Base-by-base conservation (phyloP, 2,888 invertebrate genomes). In the Cremastobaeus sp. region DNA sequence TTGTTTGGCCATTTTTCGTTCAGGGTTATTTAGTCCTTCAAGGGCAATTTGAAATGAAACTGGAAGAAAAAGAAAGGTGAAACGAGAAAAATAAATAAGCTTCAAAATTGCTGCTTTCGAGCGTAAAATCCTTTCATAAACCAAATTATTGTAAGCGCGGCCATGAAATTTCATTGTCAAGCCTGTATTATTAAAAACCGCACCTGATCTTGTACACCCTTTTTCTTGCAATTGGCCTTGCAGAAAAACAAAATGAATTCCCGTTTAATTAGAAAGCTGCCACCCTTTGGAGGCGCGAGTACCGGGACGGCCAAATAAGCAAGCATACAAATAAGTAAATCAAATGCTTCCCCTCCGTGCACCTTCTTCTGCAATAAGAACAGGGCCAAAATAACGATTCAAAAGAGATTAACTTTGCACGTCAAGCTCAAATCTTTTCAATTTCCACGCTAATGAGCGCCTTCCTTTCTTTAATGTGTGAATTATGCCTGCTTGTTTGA, bases 1-100 rank as follows among this genome's bases (percentile, higher is more conserved):
- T 64, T 71, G 32, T 45, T 50, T 37, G 37, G 6, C 41, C 41
- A 37, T 35, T 64, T 55, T 65, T 54, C 28, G 25, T 54, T 32
- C 12, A 20, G 6, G 9, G 12, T 50, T 41, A 21, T 50, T 41
- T 50, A 32, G 39, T 25, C 3, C 12, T 15, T 4, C 12, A 15
- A 18, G 6, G n/a, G 32, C 14, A 50, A 50, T 50, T 43, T 41
- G 4, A 57, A 47, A 21, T 35, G 34, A 45, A 65, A 21, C 11
- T 32, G 30, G 32, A 28, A 11, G 6, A 17, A 25, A 43, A 9
- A 17, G 17, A 37, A 45, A 17, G 18, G 39, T n/a, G 15, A 20
- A 15, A 43, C 15, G n/a, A n/a, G 14, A 15, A 18, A 5, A 34
- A 57, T n/a, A 15, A 57, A 57, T 39, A 50, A 32, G 20, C 28